Conservation (phyloP, 2,888 invertebrate genomes). For the Neoascia interrupta region DNA sequence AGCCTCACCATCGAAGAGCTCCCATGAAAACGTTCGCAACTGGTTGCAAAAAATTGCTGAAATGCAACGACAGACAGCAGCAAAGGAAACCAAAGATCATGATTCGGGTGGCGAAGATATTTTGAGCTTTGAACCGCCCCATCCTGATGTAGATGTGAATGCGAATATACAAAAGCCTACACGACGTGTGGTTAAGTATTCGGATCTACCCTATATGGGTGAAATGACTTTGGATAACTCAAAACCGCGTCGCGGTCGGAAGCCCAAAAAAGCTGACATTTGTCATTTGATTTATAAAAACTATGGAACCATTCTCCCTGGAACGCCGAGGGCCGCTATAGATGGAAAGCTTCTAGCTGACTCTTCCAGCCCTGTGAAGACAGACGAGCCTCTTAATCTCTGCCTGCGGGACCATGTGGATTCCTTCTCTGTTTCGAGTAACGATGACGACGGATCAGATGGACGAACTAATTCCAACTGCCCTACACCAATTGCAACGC, state of each 20-base stretch:
- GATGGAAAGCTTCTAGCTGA: constrained; percentile 74
- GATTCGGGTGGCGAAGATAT: constrained; percentile 45
- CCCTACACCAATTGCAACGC: constrained; percentile 74
- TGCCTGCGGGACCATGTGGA: constrained; percentile 86
- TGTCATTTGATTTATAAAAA: constrained; percentile 95
- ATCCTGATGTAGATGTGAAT: constrained; percentile 74
- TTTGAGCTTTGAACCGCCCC: constrained; percentile 76
- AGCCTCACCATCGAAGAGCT: constrained; percentile 78
- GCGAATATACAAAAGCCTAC: constrained; percentile 43
- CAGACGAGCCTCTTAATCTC: constrained; percentile 89
- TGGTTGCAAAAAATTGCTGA: constrained; percentile 89
- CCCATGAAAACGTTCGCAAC: constrained; percentile 85
- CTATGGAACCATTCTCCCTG: constrained; percentile 92
- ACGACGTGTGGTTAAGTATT: constrained; percentile 84
- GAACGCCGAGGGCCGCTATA: constrained; percentile 82
- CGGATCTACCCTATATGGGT: constrained; percentile 94
- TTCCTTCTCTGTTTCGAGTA: constrained; percentile 78
- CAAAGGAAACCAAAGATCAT: constrained; percentile 54
- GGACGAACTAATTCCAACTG: constrained; percentile 67
- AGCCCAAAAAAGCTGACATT: constrained; percentile 95
- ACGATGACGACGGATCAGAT: constrained; percentile 72
- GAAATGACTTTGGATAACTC: constrained; percentile 94
- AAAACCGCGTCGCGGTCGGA: constrained; percentile 91
- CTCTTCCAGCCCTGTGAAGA: neutral
- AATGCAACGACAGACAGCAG: constrained; percentile 81